Conservation (phyloP, 2,888 invertebrate genomes). For the Nomada ruficornis region DNA sequence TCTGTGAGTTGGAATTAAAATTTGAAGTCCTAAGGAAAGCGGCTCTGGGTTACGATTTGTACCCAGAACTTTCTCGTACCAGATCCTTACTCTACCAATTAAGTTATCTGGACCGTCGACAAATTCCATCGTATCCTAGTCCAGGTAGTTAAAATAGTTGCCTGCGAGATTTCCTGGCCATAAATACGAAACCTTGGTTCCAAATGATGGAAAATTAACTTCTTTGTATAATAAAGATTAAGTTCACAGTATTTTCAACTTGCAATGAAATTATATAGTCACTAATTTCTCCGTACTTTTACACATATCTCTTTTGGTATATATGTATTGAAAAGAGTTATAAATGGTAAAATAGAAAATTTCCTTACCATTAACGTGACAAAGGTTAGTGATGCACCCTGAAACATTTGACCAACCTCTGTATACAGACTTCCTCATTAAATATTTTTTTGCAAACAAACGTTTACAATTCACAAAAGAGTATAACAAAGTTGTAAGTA, state of each 20-base stretch:
- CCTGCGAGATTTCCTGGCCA: neutral
- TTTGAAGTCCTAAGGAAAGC: conserved; percentile 10
- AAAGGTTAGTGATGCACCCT: too few relatives aligned
- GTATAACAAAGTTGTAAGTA: too few relatives aligned
- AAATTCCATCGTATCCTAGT: neutral
- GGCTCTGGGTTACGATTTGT: neutral
- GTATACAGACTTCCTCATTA: too few relatives aligned
- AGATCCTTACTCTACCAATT: conserved; percentile 3
- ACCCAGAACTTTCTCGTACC: conserved; percentile 2
- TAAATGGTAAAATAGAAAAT: too few relatives aligned
- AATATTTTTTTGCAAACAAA: too few relatives aligned
- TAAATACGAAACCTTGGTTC: neutral
- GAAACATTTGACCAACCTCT: too few relatives aligned
- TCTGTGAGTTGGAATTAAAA: conserved; percentile 3
- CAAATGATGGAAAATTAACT: neutral
- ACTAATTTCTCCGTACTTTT: too few relatives aligned
- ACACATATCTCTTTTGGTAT: too few relatives aligned
- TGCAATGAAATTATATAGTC: neutral
- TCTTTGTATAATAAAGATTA: neutral
- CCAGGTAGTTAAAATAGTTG: neutral
- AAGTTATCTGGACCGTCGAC: neutral
- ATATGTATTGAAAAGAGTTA: too few relatives aligned
- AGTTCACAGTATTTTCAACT: neutral
- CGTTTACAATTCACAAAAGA: too few relatives aligned
- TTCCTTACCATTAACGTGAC: too few relatives aligned